Evolutionary conservation across 1,140 invertebrate species (phyloP).

Genomic region (Drosophila bipectinata): DNA sequence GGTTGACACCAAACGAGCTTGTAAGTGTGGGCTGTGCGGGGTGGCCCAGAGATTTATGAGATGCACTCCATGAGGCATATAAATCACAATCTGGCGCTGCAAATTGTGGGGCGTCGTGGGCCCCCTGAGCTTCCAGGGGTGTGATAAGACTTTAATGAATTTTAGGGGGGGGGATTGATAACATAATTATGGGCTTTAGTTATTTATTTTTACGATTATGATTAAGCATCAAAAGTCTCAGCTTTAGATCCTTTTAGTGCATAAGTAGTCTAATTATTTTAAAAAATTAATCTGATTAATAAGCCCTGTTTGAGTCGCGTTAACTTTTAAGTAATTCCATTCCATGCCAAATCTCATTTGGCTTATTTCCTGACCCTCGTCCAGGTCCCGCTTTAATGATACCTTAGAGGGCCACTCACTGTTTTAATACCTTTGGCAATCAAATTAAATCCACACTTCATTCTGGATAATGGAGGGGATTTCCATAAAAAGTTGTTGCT

Average conservation of each 20-base stretch:
- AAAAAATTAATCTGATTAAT: slow-evolving; percentile 10
- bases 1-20: slow-evolving; percentile 50
- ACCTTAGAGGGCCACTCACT: slow-evolving; percentile 3
- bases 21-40: slow-evolving; percentile 29
- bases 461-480: slow-evolving; percentile 13
- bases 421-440: slow-evolving; percentile 54
- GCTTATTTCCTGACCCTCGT: slow-evolving; percentile 4
- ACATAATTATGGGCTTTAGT: neutral
- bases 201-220: too few species aligned
- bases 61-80: slow-evolving; percentile 39
- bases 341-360: slow-evolving; percentile 53
- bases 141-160: neutral
- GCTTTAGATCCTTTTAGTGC: neutral
- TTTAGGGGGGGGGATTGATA: neutral
- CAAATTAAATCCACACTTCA: slow-evolving; percentile 59
- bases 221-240: too few species aligned
- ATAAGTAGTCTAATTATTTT: neutral
- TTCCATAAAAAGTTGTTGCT: slow-evolving; percentile 6
- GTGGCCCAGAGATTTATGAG: slow-evolving; percentile 38
- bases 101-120: neutral
- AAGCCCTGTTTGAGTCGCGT: neutral
- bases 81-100: slow-evolving; percentile 31
- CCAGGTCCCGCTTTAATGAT: neutral
- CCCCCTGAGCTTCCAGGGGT: neutral
- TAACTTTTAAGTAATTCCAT: slow-evolving; percentile 22